Evolutionary conservation across 64 coral and sea anemone species (phyloP).

Genomic region (Pocillopora verrucosa): DNA sequence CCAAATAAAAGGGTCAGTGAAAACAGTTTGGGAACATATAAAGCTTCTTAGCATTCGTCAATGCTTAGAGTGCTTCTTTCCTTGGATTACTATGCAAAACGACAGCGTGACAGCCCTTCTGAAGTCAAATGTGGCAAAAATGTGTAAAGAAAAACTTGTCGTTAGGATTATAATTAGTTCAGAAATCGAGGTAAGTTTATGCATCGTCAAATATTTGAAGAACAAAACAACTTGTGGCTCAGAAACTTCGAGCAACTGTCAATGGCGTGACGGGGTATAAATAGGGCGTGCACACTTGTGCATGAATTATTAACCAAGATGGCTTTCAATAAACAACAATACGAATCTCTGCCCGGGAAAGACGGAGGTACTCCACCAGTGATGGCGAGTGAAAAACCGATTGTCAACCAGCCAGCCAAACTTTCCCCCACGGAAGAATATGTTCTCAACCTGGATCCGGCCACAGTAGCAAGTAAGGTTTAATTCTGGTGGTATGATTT

Average conservation of each 20-base stretch:
- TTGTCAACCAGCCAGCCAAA: constrained; percentile 31
- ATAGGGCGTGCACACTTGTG: constrained; percentile 15
- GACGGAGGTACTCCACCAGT: neutral
- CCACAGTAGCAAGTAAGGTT: constrained; percentile 30
- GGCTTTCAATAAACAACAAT: constrained; percentile 31
- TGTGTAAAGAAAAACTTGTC: too few relatives aligned
- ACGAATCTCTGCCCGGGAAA: constrained; percentile 63
- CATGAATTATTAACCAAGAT: constrained; percentile 41
- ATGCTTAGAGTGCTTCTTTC: too few relatives aligned
- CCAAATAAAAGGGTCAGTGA: too few relatives aligned
- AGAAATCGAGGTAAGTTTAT: too few relatives aligned
- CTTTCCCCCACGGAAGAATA: constrained; percentile 56
- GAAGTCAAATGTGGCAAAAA: too few relatives aligned
- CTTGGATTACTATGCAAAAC: too few relatives aligned
- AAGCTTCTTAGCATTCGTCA: too few relatives aligned
- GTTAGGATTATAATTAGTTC: too few relatives aligned
- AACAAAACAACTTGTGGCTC: neutral
- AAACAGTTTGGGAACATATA: too few relatives aligned
- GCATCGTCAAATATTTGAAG: neutral
- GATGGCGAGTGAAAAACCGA: constrained; percentile 17
- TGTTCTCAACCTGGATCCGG: constrained; percentile 61
- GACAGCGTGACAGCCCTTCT: too few relatives aligned
- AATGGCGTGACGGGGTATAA: constrained; percentile 17
- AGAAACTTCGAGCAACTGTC: neutral
- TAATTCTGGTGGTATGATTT: neutral